phyloP scores from a whole-genome alignment of 2,888 invertebrate genomes.

The Spodoptera exigua region DNA sequence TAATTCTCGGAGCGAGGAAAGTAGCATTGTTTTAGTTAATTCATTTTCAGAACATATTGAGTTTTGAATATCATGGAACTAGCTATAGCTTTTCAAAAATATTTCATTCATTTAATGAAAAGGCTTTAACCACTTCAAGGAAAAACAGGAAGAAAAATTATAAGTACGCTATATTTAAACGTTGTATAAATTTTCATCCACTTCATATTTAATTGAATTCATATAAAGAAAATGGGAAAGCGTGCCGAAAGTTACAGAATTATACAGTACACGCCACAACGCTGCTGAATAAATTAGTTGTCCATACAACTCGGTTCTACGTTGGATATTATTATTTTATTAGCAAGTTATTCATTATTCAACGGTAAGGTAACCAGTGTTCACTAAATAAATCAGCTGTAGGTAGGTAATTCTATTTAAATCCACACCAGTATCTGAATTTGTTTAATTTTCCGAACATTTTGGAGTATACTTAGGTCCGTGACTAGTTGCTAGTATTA shows the following conservation, averaged over 20 bases:
- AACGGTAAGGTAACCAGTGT: slow-evolving; percentile 10
- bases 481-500: slow-evolving; percentile 1
- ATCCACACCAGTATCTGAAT: slow-evolving; percentile 9
- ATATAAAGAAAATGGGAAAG: slow-evolving; percentile 9
- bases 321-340: slow-evolving; percentile 25
- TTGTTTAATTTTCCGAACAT: slow-evolving; percentile 4
- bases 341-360: slow-evolving; percentile 15
- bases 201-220: slow-evolving; percentile 8
- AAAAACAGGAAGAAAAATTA: too few species aligned
- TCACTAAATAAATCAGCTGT: slow-evolving; percentile 1
- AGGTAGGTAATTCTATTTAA: not conserved
- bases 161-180: too few species aligned
- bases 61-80: too few species aligned
- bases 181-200: not conserved
- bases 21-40: too few species aligned
- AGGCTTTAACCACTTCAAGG: too few species aligned
- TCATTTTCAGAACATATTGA: too few species aligned
- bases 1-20: too few species aligned
- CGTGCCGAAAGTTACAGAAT: not conserved
- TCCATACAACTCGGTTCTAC: slow-evolving; percentile 1
- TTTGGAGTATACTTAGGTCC: slow-evolving; percentile 1
- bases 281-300: slow-evolving; percentile 16
- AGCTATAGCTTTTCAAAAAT: too few species aligned
- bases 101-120: too few species aligned
- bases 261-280: not conserved